Base-by-base conservation (phyloP, 2,888 invertebrate genomes). In the Ophion obscuratus region DNA sequence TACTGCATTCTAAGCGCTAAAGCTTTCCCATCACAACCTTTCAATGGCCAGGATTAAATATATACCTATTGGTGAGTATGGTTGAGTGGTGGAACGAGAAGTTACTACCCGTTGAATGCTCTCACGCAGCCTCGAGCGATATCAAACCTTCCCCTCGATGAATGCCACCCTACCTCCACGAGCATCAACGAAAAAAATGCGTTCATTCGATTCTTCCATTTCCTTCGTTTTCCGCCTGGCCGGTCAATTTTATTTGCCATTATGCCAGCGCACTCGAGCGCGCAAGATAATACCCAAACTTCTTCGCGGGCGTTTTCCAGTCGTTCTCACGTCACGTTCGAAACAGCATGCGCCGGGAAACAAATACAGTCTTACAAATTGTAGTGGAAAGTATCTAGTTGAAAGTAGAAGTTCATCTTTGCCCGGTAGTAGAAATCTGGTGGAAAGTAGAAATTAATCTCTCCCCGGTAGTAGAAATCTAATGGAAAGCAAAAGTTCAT, bases 121-220 rank as follows among this genome's bases (percentile, higher is more conserved):
- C 82, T 78, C 66, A 80, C 80, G 82, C 80, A 80, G 85, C 85
- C 77, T 71, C 77, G 83, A 80, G 85, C 83, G 83, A 83, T 81
- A 80, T 73, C 57, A 68, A 76, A 53, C 14, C 62, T 77, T 80
- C 80, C 64, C 59, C 82, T 77, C 75, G 77, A 79, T 66, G 75
- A 75, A 75, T 57, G 11, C 20, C 17, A 44, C 68, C 67, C 61
- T 24, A 57, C 71, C 27, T 53, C 66, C 31, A 4, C 57, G 5
- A n/a, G 5, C n/a, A 31, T n/a, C 53, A 47, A 36, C n/a, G 20
- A 71, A 64, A 80, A 64, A 76, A 85, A 76, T 71, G 61, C 73
- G 81, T 85, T 85, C 73, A 86, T 86, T 86, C 81, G 80, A 86
- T 86, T 86, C 74, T 81, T 83, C 81, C 81, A 86, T 86, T 83